These are phyloP conservation scores for Sinohyriopsis cumingii DNA, from an alignment of 2,888 invertebrate genomes.

Conservation along the genomic window DNA sequence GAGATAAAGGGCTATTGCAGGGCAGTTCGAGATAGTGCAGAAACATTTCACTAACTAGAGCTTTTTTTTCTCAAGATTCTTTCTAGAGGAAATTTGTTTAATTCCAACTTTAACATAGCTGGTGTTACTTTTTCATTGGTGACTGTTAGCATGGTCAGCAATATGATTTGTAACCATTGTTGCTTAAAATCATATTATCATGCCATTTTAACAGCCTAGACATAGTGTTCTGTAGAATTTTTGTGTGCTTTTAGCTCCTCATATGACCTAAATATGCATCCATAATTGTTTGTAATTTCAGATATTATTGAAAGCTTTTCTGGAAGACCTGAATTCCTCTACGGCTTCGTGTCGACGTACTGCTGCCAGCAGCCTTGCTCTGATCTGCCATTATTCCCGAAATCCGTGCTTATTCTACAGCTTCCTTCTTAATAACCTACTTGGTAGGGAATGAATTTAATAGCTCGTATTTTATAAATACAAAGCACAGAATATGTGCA, in stretches of 20 bases:
- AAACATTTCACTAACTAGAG: too few relatives aligned
- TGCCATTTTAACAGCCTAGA: not conserved
- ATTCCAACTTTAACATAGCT: too few relatives aligned
- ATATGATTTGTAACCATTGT: not conserved
- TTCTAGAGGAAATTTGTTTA: too few relatives aligned
- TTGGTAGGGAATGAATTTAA: conserved; percentile 70
- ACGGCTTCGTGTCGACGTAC: conserved; percentile 87
- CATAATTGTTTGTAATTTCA: conserved; percentile 56
- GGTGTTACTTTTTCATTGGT: too few relatives aligned
- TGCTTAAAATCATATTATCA: not conserved
- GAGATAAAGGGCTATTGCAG: too few relatives aligned
- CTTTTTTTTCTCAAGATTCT: too few relatives aligned
- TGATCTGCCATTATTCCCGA: conserved; percentile 84
- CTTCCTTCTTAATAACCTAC: conserved; percentile 79
- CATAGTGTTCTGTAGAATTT: too few relatives aligned
- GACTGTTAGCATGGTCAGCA: too few relatives aligned
- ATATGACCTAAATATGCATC: not conserved
- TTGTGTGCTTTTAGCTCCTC: too few relatives aligned
- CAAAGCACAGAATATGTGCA: not conserved
- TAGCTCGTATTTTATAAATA: too few relatives aligned
- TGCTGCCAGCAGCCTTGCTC: conserved; percentile 85
- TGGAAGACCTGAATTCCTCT: conserved; percentile 78
- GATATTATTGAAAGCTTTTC: conserved; percentile 80
- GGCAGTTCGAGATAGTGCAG: too few relatives aligned
- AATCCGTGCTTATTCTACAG: conserved; percentile 81